Conservation (phyloP, 1,140 invertebrate species). For the Geopemphigus sp. region DNA sequence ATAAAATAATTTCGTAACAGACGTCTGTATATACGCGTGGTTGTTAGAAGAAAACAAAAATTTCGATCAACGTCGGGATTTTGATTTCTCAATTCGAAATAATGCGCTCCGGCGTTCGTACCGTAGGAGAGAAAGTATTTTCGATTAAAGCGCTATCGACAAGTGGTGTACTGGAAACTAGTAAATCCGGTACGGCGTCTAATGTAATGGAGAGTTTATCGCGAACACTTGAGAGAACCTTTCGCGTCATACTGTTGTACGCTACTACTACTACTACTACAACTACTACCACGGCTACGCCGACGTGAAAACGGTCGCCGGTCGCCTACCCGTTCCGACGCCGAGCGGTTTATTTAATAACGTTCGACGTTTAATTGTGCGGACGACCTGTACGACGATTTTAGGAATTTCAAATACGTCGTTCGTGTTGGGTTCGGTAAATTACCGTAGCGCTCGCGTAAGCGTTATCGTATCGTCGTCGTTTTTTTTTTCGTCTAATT, state of each 20-base stretch:
- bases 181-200: slow-evolving; percentile 20
- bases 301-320: background rate
- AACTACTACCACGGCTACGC: too few species aligned
- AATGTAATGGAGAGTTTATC: background rate
- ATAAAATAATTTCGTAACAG: too few species aligned
- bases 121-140: slow-evolving; percentile 25
- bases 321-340: background rate
- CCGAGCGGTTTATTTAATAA: background rate
- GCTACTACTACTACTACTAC: background rate
- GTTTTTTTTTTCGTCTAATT: too few species aligned
- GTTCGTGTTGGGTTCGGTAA: too few species aligned
- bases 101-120: background rate
- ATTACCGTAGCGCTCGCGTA: too few species aligned
- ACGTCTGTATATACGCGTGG: too few species aligned
- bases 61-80: too few species aligned
- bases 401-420: too few species aligned
- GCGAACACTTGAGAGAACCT: background rate
- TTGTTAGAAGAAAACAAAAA: too few species aligned
- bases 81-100: background rate
- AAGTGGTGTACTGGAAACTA: slow-evolving; percentile 28
- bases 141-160: slow-evolving; percentile 7
- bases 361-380: background rate
- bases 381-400: too few species aligned
- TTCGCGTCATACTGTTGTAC: background rate
- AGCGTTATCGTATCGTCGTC: too few species aligned